phyloP scores from a whole-genome alignment of 1,140 invertebrate genomes.

The Drosophila fuyamai region DNA sequence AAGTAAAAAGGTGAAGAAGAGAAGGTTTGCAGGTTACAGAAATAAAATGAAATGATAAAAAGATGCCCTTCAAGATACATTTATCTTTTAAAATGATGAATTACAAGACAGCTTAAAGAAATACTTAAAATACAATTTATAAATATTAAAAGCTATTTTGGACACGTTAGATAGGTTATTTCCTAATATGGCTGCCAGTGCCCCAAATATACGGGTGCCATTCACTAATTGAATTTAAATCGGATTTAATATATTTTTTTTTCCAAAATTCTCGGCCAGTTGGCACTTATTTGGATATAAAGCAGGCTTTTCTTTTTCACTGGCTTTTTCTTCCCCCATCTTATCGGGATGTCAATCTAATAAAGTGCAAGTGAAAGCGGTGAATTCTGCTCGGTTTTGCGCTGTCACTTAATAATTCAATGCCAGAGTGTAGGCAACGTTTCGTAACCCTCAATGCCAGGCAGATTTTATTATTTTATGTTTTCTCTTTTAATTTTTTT shows the following conservation, averaged over 20 bases:
- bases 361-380: conserved; percentile 62
- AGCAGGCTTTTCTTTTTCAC: conserved; percentile 12
- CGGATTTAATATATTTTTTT: conserved; percentile 58
- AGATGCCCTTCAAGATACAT: not conserved
- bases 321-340: conserved; percentile 16
- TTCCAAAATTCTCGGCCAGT: conserved; percentile 30
- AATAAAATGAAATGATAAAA: not conserved
- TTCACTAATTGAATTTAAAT: conserved; percentile 65
- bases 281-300: conserved; percentile 40
- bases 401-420: conserved; percentile 78
- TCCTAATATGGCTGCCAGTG: not conserved
- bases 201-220: conserved; percentile 2
- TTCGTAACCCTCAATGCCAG: conserved; percentile 31
- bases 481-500: conserved; percentile 27
- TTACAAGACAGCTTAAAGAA: not conserved
- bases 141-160: conserved; percentile 8
- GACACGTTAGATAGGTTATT: conserved; percentile 5
- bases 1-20: not conserved
- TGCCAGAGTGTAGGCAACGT: conserved; percentile 39
- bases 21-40: not conserved
- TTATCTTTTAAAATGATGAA: not conserved
- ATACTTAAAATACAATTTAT: not conserved
- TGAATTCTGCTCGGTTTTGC: conserved; percentile 31
- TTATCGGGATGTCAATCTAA: conserved; percentile 55
- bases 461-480: conserved; percentile 49